phyloP scores from a whole-genome alignment of 2,797 vertebrate genomes.

The Holocentrus rufus region DNA sequence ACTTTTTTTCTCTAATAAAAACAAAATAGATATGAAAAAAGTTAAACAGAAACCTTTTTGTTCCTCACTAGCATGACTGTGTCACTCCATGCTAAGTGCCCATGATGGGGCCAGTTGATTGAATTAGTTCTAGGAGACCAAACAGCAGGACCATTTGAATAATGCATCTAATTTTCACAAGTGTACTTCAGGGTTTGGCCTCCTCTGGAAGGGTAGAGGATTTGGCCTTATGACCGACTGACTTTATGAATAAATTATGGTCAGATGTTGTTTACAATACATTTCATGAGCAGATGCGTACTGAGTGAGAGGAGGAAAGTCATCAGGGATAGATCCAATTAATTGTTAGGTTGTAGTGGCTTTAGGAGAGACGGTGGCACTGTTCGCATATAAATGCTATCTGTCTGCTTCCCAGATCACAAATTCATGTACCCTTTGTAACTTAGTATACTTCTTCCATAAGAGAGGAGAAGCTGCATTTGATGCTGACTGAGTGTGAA shows the following conservation, averaged over 20 bases:
- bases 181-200: slow-evolving; percentile 62
- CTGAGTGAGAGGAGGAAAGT: slow-evolving; percentile 3
- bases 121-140: slow-evolving; percentile 53
- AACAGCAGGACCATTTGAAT: slow-evolving; percentile 63
- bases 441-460: neutral
- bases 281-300: slow-evolving; percentile 36
- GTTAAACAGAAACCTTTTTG: neutral
- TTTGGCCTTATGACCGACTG: slow-evolving; percentile 44
- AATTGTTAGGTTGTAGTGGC: slow-evolving; percentile 9
- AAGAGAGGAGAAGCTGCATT: no score
- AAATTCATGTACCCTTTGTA: neutral
- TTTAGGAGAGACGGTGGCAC: slow-evolving; percentile 7
- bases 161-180: slow-evolving; percentile 69
- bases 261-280: slow-evolving; percentile 34
- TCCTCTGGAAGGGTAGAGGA: slow-evolving; percentile 7
- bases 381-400: neutral
- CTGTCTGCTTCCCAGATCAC: neutral
- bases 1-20: neutral
- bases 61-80: neutral
- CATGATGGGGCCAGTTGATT: slow-evolving; percentile 42
- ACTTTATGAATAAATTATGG: slow-evolving; percentile 49
- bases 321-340: neutral
- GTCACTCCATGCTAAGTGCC: slow-evolving; percentile 42
- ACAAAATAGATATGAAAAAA: neutral
- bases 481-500: no score